Conservation (phyloP, 2,113 vertebrate genomes). For the Lepisosteus oculatus region DNA sequence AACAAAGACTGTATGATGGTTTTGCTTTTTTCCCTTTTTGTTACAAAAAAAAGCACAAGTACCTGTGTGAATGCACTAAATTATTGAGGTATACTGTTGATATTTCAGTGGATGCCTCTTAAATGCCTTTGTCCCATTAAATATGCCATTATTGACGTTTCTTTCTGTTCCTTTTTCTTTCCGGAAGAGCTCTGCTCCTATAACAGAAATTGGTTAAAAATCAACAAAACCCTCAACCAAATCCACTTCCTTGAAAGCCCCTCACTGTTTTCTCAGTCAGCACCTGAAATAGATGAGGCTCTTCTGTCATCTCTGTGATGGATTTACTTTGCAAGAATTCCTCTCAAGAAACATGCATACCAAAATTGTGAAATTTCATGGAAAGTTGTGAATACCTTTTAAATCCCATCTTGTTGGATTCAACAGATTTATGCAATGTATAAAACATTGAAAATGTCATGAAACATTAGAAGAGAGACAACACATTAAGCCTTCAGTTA, state of each 20-base stretch:
- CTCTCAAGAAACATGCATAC: too few species aligned
- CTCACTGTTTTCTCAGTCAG: too few species aligned
- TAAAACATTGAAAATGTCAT: too few species aligned
- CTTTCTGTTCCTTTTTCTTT: neutral
- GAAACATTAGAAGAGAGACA: too few species aligned
- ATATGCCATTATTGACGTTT: neutral
- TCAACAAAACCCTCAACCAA: neutral
- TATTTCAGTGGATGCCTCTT: neutral
- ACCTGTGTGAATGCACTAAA: neutral
- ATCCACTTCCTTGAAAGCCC: neutral
- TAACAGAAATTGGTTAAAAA: neutral
- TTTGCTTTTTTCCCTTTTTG: neutral
- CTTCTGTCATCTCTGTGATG: too few species aligned
- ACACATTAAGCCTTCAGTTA: too few species aligned
- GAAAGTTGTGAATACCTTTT: too few species aligned
- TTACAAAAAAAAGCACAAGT: neutral
- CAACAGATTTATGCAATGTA: too few species aligned
- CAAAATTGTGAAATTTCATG: too few species aligned
- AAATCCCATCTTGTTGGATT: too few species aligned
- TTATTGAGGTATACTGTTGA: neutral
- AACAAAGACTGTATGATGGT: conserved; percentile 4
- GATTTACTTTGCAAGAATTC: too few species aligned
- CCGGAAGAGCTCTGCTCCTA: neutral
- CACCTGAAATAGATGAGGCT: too few species aligned
- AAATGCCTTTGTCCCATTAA: neutral